Percentiles rank a stretch among this genome's conserved stretches.
These are phyloP conservation scores for Chelidonichthys spinosus DNA, from an alignment of 2,797 vertebrate species.

Conservation along the genomic window DNA sequence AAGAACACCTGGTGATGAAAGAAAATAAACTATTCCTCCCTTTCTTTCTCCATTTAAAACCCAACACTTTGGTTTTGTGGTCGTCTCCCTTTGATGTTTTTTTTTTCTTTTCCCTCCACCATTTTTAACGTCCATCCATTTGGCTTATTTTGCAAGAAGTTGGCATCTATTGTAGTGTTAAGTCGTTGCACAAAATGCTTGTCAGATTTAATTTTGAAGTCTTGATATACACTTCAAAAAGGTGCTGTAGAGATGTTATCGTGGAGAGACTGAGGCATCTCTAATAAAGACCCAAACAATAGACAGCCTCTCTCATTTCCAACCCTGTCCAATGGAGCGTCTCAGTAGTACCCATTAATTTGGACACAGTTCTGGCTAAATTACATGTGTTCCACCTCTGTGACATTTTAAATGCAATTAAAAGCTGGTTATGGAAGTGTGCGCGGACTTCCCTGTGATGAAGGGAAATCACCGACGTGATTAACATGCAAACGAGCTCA, in stretches of 20 bases:
- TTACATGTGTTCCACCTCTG: constrained; percentile 99
- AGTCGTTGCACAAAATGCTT: constrained; percentile 60
- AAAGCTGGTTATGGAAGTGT: constrained; percentile 98
- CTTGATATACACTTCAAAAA: constrained; percentile 67
- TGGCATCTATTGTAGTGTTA: constrained; percentile 54
- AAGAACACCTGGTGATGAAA: constrained; percentile 95
- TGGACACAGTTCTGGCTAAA: constrained; percentile 99
- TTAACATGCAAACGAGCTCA: constrained; percentile 99
- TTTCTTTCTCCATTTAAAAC: constrained; percentile 69
- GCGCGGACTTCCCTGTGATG: constrained; percentile 95
- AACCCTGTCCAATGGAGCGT: constrained; percentile 81
- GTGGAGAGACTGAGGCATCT: constrained; percentile 47
- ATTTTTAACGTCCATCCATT: constrained; percentile 77
- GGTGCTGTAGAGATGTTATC: constrained; percentile 65
- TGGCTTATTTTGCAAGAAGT: constrained; percentile 58
- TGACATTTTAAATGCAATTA: constrained; percentile 99
- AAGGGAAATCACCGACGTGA: constrained; percentile 97
- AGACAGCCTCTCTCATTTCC: constrained; percentile 82
- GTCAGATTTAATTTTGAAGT: constrained; percentile 68
- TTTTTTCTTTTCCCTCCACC: constrained; percentile 74
- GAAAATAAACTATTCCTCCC: constrained; percentile 84
- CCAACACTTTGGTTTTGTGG: constrained; percentile 74
- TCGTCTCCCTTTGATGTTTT: constrained; percentile 81
- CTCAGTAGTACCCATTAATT: constrained; percentile 92
- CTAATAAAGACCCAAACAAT: constrained; percentile 82